Conservation (phyloP, 2,888 invertebrate species). For the Drosophila prolongata region DNA sequence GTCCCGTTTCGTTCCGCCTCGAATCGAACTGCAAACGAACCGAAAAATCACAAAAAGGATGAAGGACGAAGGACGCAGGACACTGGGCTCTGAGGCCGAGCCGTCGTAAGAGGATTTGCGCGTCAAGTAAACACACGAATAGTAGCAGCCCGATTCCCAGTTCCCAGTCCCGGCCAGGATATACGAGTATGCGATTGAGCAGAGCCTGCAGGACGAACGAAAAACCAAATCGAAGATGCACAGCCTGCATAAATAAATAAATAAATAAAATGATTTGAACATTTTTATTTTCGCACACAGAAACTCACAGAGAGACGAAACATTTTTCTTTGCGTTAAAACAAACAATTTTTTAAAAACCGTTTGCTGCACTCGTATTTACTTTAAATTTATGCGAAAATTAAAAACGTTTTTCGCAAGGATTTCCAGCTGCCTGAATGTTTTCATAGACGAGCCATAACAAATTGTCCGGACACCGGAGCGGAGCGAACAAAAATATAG, state of each 20-base stretch:
- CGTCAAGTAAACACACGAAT: slow-evolving; percentile 77
- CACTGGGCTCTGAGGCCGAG: slow-evolving; percentile 49
- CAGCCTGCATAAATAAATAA: slow-evolving; percentile 77
- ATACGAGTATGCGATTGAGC: slow-evolving; percentile 16
- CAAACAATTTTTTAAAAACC: slow-evolving; percentile 67
- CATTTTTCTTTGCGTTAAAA: slow-evolving; percentile 76
- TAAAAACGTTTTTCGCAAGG: slow-evolving; percentile 76
- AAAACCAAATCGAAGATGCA: slow-evolving; percentile 74
- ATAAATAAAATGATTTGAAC: slow-evolving; percentile 80
- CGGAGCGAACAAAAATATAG: slow-evolving; percentile 36
- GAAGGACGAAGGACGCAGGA: slow-evolving; percentile 30
- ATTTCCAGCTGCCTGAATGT: slow-evolving; percentile 56
- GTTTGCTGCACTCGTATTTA: slow-evolving; percentile 62
- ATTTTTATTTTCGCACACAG: slow-evolving; percentile 67
- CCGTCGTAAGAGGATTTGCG: slow-evolving; percentile 75
- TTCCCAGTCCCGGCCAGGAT: slow-evolving; percentile 8
- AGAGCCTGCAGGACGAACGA: slow-evolving; percentile 24
- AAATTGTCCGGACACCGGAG: slow-evolving; percentile 30
- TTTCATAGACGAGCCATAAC: slow-evolving; percentile 61
- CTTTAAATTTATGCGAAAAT: slow-evolving; percentile 78
- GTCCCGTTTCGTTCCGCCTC: slow-evolving; percentile 69
- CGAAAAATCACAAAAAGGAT: slow-evolving; percentile 41
- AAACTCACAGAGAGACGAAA: slow-evolving; percentile 49
- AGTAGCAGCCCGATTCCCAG: slow-evolving; percentile 8
- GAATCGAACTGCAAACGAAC: slow-evolving; percentile 60